Conservation (phyloP, 2,113 vertebrate species). For the Trematocara marginatum region DNA sequence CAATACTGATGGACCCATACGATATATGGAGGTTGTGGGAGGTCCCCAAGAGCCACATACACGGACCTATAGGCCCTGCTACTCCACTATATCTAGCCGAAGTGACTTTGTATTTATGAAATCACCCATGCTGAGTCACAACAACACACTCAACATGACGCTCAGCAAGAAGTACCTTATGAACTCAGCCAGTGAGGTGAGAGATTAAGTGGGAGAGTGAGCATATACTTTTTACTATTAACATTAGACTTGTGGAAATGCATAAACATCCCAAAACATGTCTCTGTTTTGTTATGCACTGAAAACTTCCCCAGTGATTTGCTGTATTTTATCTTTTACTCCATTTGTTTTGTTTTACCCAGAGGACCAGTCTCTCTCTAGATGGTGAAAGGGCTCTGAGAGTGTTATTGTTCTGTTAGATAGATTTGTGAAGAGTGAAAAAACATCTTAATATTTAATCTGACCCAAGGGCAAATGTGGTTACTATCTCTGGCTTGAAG, state of each 20-base stretch:
- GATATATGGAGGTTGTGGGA: constrained; percentile 86
- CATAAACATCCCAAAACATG: not conserved
- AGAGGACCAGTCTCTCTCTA: not conserved
- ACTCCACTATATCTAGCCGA: constrained; percentile 83
- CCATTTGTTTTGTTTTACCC: not conserved
- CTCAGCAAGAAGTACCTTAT: constrained; percentile 77
- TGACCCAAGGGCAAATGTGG: not conserved
- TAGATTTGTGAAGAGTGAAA: not conserved
- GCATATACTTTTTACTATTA: not conserved
- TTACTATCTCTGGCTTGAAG: not conserved
- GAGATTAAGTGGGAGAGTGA: constrained; percentile 10
- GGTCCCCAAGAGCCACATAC: constrained; percentile 75
- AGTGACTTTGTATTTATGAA: constrained; percentile 90
- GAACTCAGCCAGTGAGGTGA: constrained; percentile 75
- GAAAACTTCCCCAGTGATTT: not conserved
- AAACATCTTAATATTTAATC: constrained; percentile 21
- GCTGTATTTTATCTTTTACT: not conserved
- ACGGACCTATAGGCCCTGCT: constrained; percentile 82
- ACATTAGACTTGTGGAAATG: not conserved
- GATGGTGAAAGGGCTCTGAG: not conserved
- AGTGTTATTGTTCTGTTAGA: not conserved
- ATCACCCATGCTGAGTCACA: constrained; percentile 80
- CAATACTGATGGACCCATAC: constrained; percentile 85
- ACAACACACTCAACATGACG: constrained; percentile 78
- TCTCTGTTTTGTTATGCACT: not conserved